Evolutionary conservation across 2,113 vertebrate species (phyloP), one percentile per base, ranked within the genome.

Genomic region (Sialia sialis): DNA sequence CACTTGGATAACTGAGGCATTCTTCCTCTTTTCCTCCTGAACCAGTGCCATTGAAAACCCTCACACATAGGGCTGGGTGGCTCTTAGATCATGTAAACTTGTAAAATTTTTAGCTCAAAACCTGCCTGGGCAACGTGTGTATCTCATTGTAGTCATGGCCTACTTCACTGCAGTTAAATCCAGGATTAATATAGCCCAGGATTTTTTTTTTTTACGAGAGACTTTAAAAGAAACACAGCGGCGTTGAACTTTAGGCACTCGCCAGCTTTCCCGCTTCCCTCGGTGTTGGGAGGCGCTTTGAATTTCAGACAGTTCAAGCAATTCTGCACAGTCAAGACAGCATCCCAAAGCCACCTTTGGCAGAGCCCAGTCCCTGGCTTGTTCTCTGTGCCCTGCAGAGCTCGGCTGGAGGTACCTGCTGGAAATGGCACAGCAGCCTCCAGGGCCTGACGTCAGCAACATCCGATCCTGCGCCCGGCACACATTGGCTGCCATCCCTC

Each of bases 401-500:
- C 76, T 90, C 13, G 16, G 77, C 80, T 70, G 67, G 67, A 95
- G 92, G 34, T 95, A 95, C 96, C 87, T 97, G 87, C 93, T 81
- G 85, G 95, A 97, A 97, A 84, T 22, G 5, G 68, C 90, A 91
- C 32, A 19, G 84, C 95, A 85, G 94, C 94, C 83, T 85, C 85
- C 63, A 4, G 44, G 48, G 87, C 68, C 77, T 92, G 94, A 63
- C 41, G n/a, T 97, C 79, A 82, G 69, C 69, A 96, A 93, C 86
- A 85, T 94, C 89, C 11, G 66, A 97, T 96, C 88, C 77, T 16
- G 2, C 18, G 18, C 94, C 60, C 6, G 4, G n/a, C 87, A 63
- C 12, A 48, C 96, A 98, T 98, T 98, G 98, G 98, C 95, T 94
- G 76, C 96, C 36, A 48, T 76, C 51, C 97, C 97, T 98, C 97